A percentile compares a stretch with the other conserved stretches of the same genome.
phyloP scores from a whole-genome alignment of 2,888 invertebrate species.

The Aricia artaxerxes region DNA sequence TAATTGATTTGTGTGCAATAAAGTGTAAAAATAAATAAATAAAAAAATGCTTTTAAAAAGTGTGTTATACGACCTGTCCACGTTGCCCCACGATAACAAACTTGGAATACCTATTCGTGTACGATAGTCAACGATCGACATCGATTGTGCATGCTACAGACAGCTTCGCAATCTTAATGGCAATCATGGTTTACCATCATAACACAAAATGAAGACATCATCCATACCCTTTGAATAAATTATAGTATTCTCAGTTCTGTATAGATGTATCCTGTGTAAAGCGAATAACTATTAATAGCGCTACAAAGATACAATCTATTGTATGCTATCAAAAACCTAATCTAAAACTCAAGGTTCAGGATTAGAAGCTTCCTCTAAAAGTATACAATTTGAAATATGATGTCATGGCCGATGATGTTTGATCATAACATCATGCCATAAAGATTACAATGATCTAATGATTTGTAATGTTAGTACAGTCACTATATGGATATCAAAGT shows the following conservation, averaged over 20 bases:
- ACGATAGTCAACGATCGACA: no score
- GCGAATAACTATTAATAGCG: background rate
- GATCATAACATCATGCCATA: background rate
- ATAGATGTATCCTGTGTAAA: background rate
- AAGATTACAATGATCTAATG: constrained; percentile 9
- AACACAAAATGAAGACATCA: no score
- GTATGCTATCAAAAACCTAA: constrained; percentile 25
- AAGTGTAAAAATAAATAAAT: no score
- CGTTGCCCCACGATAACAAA: no score
- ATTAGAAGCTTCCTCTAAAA: constrained; percentile 16
- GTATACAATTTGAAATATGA: constrained; percentile 16
- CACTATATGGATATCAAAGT: no score
- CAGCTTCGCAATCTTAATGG: no score
- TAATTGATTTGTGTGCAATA: no score
- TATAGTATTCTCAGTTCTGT: background rate
- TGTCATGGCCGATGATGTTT: constrained; percentile 4
- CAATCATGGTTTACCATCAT: no score
- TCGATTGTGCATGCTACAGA: no score
- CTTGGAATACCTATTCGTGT: no score
- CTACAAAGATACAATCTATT: background rate
- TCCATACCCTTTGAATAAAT: background rate
- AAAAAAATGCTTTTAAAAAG: no score
- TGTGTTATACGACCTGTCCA: no score
- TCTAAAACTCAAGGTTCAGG: constrained; percentile 12
- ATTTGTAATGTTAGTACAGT: background rate